A percentile compares a stretch with the other conserved stretches of the same genome.
Evolutionary conservation across 2,888 invertebrate genomes (phyloP).

Genomic region (Cistogaster globosa): DNA sequence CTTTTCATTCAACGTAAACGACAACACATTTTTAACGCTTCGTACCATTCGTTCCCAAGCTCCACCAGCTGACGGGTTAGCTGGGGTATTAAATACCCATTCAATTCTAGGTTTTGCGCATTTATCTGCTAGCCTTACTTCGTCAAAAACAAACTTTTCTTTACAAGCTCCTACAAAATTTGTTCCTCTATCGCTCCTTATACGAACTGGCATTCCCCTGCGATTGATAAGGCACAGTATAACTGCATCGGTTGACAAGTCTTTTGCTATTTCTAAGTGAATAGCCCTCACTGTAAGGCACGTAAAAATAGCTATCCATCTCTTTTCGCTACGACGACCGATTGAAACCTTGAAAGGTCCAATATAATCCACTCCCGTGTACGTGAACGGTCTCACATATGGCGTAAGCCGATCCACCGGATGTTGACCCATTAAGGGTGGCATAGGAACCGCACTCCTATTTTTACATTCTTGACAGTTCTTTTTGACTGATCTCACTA

Average conservation of each 20-base stretch:
- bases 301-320: constrained; percentile 42
- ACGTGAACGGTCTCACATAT: constrained; percentile 36
- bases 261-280: neutral
- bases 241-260: neutral
- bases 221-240: neutral
- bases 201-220: neutral
- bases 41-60: neutral
- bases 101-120: neutral
- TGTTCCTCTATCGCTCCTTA: neutral
- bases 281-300: constrained; percentile 18
- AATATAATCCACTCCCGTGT: constrained; percentile 36
- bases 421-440: constrained; percentile 23
- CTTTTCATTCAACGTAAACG: constrained; percentile 1
- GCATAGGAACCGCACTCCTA: neutral
- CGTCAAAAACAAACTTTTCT: neutral
- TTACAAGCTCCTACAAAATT: neutral
- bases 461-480: constrained; percentile 7
- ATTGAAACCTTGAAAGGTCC: constrained; percentile 38
- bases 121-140: constrained; percentile 8
- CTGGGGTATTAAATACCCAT: constrained; percentile 16
- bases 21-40: neutral
- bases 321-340: constrained; percentile 35
- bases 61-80: constrained; percentile 5
- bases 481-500: neutral
- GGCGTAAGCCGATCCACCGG: constrained; percentile 30